phyloP scores from a whole-genome alignment of 2,797 vertebrate species.

The Crossoptilon crossoptilon region DNA sequence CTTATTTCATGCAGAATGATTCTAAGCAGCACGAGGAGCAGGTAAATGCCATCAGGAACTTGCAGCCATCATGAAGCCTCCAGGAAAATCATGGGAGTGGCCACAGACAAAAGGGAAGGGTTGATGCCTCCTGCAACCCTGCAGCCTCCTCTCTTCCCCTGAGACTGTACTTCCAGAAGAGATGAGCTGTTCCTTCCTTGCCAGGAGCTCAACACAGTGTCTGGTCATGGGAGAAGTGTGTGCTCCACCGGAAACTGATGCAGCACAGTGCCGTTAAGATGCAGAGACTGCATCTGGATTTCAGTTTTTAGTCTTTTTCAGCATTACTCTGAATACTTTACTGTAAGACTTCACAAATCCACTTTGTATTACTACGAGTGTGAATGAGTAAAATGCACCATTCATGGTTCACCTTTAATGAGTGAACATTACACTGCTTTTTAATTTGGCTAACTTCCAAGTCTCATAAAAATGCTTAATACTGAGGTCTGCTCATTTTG shows the following conservation, averaged over 20 bases:
- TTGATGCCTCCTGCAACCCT: neutral
- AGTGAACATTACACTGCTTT: neutral
- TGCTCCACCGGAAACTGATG: neutral
- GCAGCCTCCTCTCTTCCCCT: neutral
- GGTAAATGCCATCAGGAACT: neutral
- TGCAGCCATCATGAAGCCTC: neutral
- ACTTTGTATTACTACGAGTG: neutral
- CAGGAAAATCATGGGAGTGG: neutral
- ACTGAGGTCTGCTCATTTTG: neutral
- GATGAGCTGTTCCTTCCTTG: neutral
- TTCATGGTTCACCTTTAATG: neutral
- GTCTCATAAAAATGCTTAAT: neutral
- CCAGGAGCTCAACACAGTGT: neutral
- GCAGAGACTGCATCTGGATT: neutral
- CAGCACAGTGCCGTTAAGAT: accelerated
- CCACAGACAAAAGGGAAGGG: neutral
- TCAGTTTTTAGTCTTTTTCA: neutral
- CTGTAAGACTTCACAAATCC: neutral
- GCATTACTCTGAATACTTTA: neutral
- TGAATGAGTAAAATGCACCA: neutral
- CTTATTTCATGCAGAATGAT: neutral
- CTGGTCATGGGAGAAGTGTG: neutral
- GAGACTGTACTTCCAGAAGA: accelerated
- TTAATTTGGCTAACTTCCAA: neutral
- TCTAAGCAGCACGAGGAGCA: neutral